Evolutionary conservation across 2,113 vertebrate genomes (phyloP).

Genomic region (Oryzias curvinotus): DNA sequence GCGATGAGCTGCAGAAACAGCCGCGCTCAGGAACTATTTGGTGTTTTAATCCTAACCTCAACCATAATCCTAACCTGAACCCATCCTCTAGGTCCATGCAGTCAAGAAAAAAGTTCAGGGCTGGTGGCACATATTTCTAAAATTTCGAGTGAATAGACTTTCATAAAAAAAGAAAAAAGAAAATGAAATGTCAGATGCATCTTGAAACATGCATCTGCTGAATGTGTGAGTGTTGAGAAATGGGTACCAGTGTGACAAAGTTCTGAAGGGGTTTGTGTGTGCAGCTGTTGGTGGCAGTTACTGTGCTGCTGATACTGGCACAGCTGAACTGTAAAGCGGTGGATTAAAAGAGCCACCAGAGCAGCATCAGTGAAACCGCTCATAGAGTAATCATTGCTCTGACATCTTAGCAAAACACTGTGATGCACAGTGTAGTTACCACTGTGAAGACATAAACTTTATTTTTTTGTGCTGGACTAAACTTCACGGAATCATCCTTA

Average conservation of each 20-base stretch:
- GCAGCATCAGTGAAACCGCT: conserved; percentile 24
- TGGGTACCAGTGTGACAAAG: conserved; percentile 18
- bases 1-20: too few species aligned
- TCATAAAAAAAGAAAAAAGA: too few species aligned
- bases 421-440: conserved; percentile 19
- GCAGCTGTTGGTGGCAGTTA: conserved; percentile 30
- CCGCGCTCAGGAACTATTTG: too few species aligned
- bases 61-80: too few species aligned
- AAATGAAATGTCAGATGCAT: too few species aligned
- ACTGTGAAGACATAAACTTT: neutral
- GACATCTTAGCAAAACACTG: conserved; percentile 37
- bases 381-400: conserved; percentile 32
- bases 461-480: too few species aligned
- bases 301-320: conserved; percentile 42
- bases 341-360: conserved; percentile 39
- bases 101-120: too few species aligned
- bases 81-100: too few species aligned
- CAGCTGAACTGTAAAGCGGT: conserved; percentile 52
- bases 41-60: too few species aligned
- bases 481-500: too few species aligned
- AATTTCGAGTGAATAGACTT: too few species aligned
- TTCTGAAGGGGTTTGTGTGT: conserved; percentile 32
- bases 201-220: conserved; percentile 28
- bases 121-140: too few species aligned
- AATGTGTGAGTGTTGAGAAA: conserved; percentile 1